Base-by-base conservation (phyloP, 2,113 vertebrate genomes). In the Boulengeromyrus knoepffleri region DNA sequence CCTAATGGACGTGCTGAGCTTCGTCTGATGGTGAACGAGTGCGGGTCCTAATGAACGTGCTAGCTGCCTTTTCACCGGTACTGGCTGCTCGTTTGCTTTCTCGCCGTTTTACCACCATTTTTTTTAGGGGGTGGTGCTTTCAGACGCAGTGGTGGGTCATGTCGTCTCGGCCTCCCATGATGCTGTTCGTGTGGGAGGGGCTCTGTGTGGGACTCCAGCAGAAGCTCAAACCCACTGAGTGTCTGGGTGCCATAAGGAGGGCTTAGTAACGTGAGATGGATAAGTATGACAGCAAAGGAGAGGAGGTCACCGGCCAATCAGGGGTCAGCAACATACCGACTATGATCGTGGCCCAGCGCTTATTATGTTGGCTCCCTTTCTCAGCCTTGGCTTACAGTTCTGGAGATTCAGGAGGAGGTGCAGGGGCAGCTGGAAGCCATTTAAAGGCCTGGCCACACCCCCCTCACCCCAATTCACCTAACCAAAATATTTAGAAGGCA, bases 361-460 rank as follows among this genome's bases (percentile, higher is more conserved):
- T 42, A 4, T 80, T 15, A 80, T 95, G 94, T 94, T 96, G 95
- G 93, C 92, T 95, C 93, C 93, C 94, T 93, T 96, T 94, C 91
- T 90, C 91, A 91, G 91, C 91, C 88, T 92, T 94, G 93, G 92
- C 94, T 92, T 95, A 93, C 93, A 93, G 91, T 94, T 90, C 94
- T 96, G 93, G 31, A 74, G 66, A 15, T 74, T 74, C 74, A 87
- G 31, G 92, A 95, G 92, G 94, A 94, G 92, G 91, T 56, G 91
- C 94, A 93, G 92, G 91, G 94, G 93, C 95, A 96, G 95, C 97
- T 96, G 95, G 95, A 93, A 95, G 93, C 92, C 94, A 95, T 97
- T 97, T 96, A 92, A 91, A 90, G 92, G 94, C 94, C 94, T 93
- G n/a, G 91, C 53, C 53, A 7, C 88, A 93, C 94, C 93, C 92